phyloP scores from a whole-genome alignment of 2,888 invertebrate genomes.

The Mellilla xanthometata region DNA sequence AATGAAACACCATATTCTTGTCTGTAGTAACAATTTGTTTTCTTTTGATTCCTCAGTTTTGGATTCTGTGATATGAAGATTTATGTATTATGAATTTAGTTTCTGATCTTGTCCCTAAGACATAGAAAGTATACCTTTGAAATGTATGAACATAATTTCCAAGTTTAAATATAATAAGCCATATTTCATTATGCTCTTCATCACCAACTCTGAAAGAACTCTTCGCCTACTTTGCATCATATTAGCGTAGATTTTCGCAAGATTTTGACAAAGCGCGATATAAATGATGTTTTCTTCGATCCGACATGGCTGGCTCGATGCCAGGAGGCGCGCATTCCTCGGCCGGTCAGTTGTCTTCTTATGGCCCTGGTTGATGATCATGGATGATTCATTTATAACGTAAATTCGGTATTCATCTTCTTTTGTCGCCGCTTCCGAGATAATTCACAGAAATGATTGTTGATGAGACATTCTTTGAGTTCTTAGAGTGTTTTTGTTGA shows the following conservation, averaged over 20 bases:
- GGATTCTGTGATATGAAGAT: too few relatives aligned
- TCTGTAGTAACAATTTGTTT: neutral
- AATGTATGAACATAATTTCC: too few relatives aligned
- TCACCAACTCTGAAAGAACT: neutral
- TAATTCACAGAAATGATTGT: neutral
- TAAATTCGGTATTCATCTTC: constrained; percentile 22
- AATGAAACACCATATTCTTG: neutral
- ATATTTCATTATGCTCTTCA: too few relatives aligned
- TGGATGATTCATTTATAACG: constrained; percentile 42
- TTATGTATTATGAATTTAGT: too few relatives aligned
- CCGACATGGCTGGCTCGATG: constrained; percentile 49
- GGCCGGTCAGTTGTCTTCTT: constrained; percentile 49
- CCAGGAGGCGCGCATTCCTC: constrained; percentile 59
- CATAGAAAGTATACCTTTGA: too few relatives aligned
- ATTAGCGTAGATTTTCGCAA: constrained; percentile 35
- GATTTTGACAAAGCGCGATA: constrained; percentile 55
- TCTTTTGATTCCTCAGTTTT: too few relatives aligned
- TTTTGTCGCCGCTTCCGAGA: constrained; percentile 21
- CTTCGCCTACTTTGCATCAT: constrained; percentile 7
- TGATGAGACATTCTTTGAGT: constrained; percentile 1
- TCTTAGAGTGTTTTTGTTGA: neutral
- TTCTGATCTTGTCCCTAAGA: too few relatives aligned
- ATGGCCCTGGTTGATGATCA: constrained; percentile 45
- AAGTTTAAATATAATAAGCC: too few relatives aligned
- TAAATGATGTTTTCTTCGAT: constrained; percentile 52